These are phyloP conservation scores for Haemorhous mexicanus DNA, from an alignment of 2,113 vertebrate genomes.

Conservation along the genomic window DNA sequence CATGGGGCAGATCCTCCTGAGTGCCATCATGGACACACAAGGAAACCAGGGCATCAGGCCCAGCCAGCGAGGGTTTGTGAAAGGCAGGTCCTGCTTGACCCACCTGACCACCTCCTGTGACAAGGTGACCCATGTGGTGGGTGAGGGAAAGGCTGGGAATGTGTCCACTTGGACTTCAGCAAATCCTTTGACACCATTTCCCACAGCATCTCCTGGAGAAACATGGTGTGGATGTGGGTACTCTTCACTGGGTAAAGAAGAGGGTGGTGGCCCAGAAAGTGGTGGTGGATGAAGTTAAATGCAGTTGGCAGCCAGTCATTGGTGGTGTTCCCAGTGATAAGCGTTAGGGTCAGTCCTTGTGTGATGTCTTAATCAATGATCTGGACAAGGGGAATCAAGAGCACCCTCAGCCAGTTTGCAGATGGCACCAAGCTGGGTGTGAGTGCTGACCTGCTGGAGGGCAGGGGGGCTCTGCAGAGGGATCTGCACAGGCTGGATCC, in stretches of 20 bases:
- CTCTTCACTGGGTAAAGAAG: neutral
- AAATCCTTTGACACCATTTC: neutral
- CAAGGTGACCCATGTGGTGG: neutral
- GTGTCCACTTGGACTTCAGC: neutral
- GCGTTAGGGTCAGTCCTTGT: neutral
- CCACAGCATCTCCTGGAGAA: too few relatives aligned
- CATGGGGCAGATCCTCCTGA: neutral
- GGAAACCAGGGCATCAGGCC: neutral
- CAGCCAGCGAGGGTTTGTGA: neutral
- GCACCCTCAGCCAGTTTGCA: too few relatives aligned
- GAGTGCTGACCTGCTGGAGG: neutral
- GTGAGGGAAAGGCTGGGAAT: neutral
- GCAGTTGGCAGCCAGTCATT: too few relatives aligned
- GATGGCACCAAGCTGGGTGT: too few relatives aligned
- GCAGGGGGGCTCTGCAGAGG: neutral
- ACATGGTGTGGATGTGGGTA: too few relatives aligned
- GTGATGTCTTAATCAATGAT: too few relatives aligned
- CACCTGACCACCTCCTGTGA: neutral
- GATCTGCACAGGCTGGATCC: neutral
- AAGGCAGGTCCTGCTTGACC: neutral
- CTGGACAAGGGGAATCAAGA: too few relatives aligned
- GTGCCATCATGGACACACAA: neutral
- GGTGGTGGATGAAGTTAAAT: too few relatives aligned
- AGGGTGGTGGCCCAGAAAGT: neutral
- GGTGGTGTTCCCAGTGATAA: too few relatives aligned